A percentile compares a stretch with the other conserved stretches of the same genome.
Conservation (phyloP, 2,797 vertebrate genomes). For the Acrocephalus scirpaceus region DNA sequence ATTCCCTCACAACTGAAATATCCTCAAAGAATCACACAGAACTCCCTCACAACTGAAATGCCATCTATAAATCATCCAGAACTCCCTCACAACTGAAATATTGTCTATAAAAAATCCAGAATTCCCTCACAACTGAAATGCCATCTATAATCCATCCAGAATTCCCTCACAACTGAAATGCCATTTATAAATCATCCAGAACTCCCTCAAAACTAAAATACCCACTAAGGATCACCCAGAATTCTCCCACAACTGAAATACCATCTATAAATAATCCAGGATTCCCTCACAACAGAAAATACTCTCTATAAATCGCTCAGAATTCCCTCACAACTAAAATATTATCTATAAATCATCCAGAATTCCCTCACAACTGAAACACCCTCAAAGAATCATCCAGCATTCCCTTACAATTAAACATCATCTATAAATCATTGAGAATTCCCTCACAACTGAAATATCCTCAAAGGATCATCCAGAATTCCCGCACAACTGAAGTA, state of each 20-base stretch:
- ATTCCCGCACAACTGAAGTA: too few relatives aligned
- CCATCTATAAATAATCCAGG: fast-evolving
- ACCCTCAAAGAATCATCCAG: too few relatives aligned
- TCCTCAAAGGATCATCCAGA: too few relatives aligned
- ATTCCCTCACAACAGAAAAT: not conserved
- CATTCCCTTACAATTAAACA: too few relatives aligned
- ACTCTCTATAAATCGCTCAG: fast-evolving
- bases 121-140: not conserved
- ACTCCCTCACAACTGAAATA: not conserved
- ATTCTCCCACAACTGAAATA: not conserved
- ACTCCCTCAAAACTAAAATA: not conserved
- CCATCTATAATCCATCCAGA: fast-evolving
- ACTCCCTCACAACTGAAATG: not conserved
- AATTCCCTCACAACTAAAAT: too few relatives aligned
- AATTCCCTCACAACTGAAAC: not conserved
- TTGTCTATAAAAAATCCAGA: not conserved
- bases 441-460: too few relatives aligned
- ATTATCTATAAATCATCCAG: fast-evolving
- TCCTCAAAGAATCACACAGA: fast-evolving
- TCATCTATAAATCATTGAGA: too few relatives aligned
- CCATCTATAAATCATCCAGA: not conserved
- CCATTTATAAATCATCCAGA: fast-evolving
- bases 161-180: not conserved
- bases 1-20: not conserved
- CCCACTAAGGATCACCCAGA: too few relatives aligned